These are phyloP conservation scores for Ctenopoma kingsleyae DNA, from an alignment of 2,797 vertebrate genomes.

Conservation along the genomic window DNA sequence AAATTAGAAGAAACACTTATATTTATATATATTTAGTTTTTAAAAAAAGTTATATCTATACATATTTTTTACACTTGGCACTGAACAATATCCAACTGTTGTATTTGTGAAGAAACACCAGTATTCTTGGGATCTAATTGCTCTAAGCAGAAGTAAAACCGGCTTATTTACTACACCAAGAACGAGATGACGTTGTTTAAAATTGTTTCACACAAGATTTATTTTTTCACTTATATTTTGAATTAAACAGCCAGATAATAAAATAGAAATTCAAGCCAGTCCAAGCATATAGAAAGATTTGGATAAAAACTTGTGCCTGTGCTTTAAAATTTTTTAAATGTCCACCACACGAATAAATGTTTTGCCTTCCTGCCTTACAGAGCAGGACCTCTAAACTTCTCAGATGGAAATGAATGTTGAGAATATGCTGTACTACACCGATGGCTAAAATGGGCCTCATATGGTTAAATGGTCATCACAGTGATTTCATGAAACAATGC, in stretches of 20 bases:
- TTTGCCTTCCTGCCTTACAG: background rate
- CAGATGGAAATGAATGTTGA: slow-evolving; percentile 8
- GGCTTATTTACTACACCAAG: background rate
- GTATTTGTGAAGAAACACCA: background rate
- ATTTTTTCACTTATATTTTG: background rate
- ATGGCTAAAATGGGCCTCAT: slow-evolving; percentile 13
- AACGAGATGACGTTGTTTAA: background rate
- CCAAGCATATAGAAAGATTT: background rate
- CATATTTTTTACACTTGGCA: background rate
- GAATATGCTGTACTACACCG: background rate
- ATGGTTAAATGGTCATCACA: background rate
- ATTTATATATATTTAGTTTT: background rate
- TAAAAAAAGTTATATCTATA: no score
- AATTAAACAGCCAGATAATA: background rate
- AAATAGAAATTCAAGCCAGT: background rate
- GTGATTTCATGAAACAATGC: slow-evolving; percentile 14
- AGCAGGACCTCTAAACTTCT: background rate
- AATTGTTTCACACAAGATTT: no score
- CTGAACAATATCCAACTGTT: no score
- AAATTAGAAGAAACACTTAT: slow-evolving; percentile 1
- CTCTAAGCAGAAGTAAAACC: background rate
- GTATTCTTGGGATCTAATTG: background rate
- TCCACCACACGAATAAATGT: background rate
- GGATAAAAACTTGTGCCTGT: background rate
- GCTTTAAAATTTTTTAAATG: background rate